These are phyloP conservation scores for Pterocles orientalis DNA, from an alignment of 2,113 vertebrate genomes.

Conservation along the genomic window DNA sequence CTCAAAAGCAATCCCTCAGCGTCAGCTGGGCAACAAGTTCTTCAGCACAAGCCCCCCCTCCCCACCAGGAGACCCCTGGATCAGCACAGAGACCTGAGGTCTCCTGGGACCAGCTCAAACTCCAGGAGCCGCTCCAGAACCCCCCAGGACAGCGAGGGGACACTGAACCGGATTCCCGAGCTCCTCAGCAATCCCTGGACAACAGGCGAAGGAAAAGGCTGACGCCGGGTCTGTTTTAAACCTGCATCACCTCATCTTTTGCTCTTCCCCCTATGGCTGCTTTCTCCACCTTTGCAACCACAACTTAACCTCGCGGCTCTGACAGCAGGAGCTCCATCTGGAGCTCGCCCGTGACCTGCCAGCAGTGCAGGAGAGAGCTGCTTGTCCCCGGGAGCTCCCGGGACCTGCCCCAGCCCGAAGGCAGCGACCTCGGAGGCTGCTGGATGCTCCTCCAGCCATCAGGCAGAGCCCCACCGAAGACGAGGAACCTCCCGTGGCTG, in stretches of 20 bases:
- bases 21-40: no score
- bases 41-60: background rate
- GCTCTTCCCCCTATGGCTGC: background rate
- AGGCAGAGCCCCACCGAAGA: background rate
- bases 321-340: background rate
- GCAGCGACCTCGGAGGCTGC: background rate
- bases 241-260: background rate
- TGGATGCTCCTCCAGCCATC: background rate
- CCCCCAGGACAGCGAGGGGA: background rate
- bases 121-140: background rate
- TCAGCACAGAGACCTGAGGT: fast-evolving
- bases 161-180: background rate
- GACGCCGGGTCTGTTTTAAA: background rate
- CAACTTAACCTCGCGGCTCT: background rate
- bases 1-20: background rate
- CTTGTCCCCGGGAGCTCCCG: background rate
- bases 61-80: background rate
- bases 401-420: background rate
- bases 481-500: background rate
- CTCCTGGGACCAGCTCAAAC: background rate
- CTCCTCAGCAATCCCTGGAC: background rate
- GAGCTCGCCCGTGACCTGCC: background rate
- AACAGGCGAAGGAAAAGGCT: background rate
- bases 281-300: background rate
- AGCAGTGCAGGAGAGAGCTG: background rate